Percentiles rank a stretch among this genome's conserved stretches.
These are phyloP conservation scores for Lophius americanus DNA, from an alignment of 2,797 vertebrate genomes.

Conservation along the genomic window DNA sequence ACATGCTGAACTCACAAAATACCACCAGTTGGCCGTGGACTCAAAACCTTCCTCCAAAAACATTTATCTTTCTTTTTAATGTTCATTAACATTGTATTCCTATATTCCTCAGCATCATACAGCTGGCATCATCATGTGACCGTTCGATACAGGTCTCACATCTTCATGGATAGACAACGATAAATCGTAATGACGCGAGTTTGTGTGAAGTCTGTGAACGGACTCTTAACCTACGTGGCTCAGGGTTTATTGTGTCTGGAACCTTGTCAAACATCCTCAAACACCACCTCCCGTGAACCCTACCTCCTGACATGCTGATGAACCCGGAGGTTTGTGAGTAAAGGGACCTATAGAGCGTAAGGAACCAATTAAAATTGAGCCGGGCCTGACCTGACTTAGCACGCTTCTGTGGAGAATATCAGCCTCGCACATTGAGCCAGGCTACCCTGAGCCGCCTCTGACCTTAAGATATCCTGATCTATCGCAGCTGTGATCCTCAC, in stretches of 20 bases:
- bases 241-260: background rate
- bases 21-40: background rate
- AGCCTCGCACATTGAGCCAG: conserved; percentile 22
- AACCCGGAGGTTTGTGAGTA: conserved; percentile 33
- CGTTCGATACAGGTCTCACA: background rate
- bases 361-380: conserved; percentile 55
- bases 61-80: background rate
- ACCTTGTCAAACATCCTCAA: background rate
- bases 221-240: background rate
- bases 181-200: background rate
- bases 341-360: conserved; percentile 16
- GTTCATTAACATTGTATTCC: background rate
- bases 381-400: conserved; percentile 38
- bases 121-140: background rate
- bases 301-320: conserved; percentile 37
- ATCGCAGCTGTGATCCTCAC: conserved; percentile 51
- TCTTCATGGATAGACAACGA: background rate
- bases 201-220: conserved; percentile 19
- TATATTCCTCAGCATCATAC: background rate
- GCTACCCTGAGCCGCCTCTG: conserved; percentile 38
- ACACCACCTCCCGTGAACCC: conserved; percentile 7
- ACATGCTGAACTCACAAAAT: background rate
- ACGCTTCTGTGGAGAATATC: conserved; percentile 39
- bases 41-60: background rate
- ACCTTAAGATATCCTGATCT: conserved; percentile 56